Evolutionary conservation across 2,888 invertebrate species (phyloP).

Genomic region (Hyalella azteca): DNA sequence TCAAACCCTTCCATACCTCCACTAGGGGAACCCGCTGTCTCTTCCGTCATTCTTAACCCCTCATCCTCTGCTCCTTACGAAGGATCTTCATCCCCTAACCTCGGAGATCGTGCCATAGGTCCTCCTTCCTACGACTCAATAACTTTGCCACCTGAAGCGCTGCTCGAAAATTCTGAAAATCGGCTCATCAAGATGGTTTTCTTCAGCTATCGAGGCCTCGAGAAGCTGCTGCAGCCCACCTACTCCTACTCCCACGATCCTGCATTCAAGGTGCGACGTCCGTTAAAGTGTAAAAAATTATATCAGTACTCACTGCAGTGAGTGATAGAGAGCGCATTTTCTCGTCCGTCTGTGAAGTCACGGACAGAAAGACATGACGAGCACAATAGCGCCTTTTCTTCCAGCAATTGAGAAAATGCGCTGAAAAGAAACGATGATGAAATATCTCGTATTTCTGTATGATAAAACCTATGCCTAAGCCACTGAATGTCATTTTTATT

Average conservation of each 20-base stretch:
- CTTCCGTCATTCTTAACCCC: slow-evolving; percentile 15
- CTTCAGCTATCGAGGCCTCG: slow-evolving; percentile 72
- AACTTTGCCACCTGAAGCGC: slow-evolving; percentile 58
- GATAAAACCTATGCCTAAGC: too few relatives aligned
- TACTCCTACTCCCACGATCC: slow-evolving; percentile 51
- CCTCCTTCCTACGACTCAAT: slow-evolving; percentile 48
- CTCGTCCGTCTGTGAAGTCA: too few relatives aligned
- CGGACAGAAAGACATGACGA: too few relatives aligned
- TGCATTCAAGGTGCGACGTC: slow-evolving; percentile 47
- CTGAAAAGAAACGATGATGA: too few relatives aligned
- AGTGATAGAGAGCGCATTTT: too few relatives aligned
- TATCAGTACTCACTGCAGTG: too few relatives aligned
- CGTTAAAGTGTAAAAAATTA: too few relatives aligned
- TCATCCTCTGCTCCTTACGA: slow-evolving; percentile 15
- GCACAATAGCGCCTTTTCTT: too few relatives aligned
- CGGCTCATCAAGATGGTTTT: slow-evolving; percentile 87
- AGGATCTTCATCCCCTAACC: neutral
- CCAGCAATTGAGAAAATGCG: too few relatives aligned
- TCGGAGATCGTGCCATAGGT: slow-evolving; percentile 33
- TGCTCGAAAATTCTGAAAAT: slow-evolving; percentile 63
- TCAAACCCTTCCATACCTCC: neutral
- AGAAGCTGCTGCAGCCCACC: slow-evolving; percentile 54
- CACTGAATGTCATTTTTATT: too few relatives aligned
- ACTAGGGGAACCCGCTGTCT: neutral
- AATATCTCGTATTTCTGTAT: too few relatives aligned